Percentiles rank a stretch among this genome's conserved stretches.
Evolutionary conservation across 2,113 vertebrate species (phyloP).

Genomic region (Origma solitaria): DNA sequence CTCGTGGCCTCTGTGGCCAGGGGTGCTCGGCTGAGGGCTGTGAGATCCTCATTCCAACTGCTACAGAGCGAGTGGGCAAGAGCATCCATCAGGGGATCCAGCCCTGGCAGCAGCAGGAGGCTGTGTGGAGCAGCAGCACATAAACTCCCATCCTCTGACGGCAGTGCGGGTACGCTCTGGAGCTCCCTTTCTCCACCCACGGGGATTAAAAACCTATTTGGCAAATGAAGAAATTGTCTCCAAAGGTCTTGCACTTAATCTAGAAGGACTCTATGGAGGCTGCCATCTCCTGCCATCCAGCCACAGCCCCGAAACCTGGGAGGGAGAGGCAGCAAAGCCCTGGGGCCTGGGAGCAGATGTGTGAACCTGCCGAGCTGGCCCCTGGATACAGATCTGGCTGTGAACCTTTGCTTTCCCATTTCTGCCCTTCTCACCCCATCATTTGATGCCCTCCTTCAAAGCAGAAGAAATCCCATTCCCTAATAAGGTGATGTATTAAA

Average conservation of each 20-base stretch:
- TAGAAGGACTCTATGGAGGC: not conserved
- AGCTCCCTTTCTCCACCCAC: not conserved
- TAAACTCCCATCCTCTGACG: not conserved
- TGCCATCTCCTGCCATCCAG: not conserved
- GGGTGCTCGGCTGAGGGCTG: not conserved
- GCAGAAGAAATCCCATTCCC: not conserved
- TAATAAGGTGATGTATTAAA: not conserved
- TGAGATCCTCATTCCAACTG: not conserved
- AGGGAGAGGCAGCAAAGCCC: not conserved
- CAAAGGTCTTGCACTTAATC: not conserved
- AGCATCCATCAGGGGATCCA: accelerated
- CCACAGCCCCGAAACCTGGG: not conserved
- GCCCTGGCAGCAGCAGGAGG: not conserved
- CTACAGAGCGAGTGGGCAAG: not conserved
- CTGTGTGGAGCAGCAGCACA: accelerated
- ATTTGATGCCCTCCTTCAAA: not conserved
- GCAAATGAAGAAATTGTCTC: not conserved
- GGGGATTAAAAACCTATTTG: not conserved
- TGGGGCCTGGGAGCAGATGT: not conserved
- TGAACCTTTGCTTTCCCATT: not conserved
- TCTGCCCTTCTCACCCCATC: not conserved
- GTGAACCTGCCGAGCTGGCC: too few species aligned
- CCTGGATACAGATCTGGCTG: not conserved
- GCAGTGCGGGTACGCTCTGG: accelerated
- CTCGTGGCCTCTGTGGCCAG: accelerated